Evolutionary conservation across 2,888 invertebrate species (phyloP).

Genomic region (Cremastinae sp.): DNA sequence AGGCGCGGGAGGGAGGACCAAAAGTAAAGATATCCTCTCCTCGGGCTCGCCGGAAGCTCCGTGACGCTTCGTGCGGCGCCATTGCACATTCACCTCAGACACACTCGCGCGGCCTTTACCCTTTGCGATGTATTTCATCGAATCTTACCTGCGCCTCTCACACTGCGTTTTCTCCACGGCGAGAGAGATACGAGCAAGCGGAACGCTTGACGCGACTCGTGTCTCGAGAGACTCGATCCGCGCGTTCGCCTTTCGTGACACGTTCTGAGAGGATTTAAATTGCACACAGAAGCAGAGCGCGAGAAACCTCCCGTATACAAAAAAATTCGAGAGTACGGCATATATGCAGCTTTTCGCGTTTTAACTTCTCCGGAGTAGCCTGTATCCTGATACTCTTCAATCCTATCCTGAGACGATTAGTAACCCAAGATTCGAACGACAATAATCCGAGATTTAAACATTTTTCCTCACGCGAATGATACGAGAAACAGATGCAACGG

Average conservation of each 20-base stretch:
- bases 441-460: not conserved
- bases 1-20: slow-evolving; percentile 18
- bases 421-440: slow-evolving; percentile 63
- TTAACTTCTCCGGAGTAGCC: slow-evolving; percentile 49
- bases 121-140: slow-evolving; percentile 36
- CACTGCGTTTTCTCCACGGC: slow-evolving; percentile 24
- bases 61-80: slow-evolving; percentile 35
- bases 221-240: slow-evolving; percentile 28
- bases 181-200: not conserved
- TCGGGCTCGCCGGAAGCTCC: slow-evolving; percentile 37
- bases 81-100: slow-evolving; percentile 36
- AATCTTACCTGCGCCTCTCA: slow-evolving; percentile 8
- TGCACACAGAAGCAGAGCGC: slow-evolving; percentile 56
- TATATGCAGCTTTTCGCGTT: slow-evolving; percentile 47
- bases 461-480: no score
- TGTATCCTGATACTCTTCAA: slow-evolving; percentile 65
- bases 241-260: slow-evolving; percentile 57
- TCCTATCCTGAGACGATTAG: slow-evolving; percentile 60
- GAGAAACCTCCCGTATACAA: not conserved
- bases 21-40: slow-evolving; percentile 34
- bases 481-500: no score
- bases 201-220: not conserved
- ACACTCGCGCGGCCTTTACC: slow-evolving; percentile 23
- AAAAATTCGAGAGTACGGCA: not conserved
- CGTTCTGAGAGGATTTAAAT: slow-evolving; percentile 65